phyloP scores from a whole-genome alignment of 2,888 invertebrate genomes.

The Marasmarcha lunaedactyla region DNA sequence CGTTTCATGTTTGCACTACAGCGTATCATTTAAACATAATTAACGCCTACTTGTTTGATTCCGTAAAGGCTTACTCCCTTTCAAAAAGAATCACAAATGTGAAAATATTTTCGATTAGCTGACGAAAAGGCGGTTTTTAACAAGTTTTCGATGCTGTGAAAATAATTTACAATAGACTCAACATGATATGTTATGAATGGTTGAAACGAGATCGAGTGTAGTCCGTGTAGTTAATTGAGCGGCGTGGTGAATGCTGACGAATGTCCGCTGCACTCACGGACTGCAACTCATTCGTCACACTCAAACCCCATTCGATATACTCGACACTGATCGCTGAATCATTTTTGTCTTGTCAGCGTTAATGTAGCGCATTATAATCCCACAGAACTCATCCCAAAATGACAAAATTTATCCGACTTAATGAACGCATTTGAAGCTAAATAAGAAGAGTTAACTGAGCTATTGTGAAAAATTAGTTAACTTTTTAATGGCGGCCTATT shows the following conservation, averaged over 20 bases:
- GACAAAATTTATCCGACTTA: not conserved
- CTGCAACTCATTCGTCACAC: slow-evolving; percentile 37
- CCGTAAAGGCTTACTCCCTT: slow-evolving; percentile 4
- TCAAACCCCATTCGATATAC: slow-evolving; percentile 32
- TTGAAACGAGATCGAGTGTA: slow-evolving; percentile 30
- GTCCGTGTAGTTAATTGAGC: slow-evolving; percentile 44
- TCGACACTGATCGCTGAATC: slow-evolving; percentile 28
- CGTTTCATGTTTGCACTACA: slow-evolving; percentile 27
- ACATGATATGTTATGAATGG: slow-evolving; percentile 27
- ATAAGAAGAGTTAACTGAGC: not conserved
- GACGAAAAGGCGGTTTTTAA: slow-evolving; percentile 15
- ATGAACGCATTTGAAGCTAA: not conserved
- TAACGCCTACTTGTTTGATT: slow-evolving; percentile 16
- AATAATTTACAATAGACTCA: slow-evolving; percentile 27
- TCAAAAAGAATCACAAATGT: not conserved
- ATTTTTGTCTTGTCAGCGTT: slow-evolving; percentile 8
- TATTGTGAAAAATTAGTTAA: slow-evolving; percentile 1
- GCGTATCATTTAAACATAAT: slow-evolving; percentile 16
- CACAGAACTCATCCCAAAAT: not conserved
- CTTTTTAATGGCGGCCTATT: slow-evolving; percentile 1
- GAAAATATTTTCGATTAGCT: not conserved
- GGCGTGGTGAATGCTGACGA: slow-evolving; percentile 52
- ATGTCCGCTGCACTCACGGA: slow-evolving; percentile 33
- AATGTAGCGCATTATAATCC: slow-evolving; percentile 2
- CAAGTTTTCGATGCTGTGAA: slow-evolving; percentile 17